Percentiles rank a stretch among this genome's conserved stretches.
phyloP scores from a whole-genome alignment of 2,797 vertebrate genomes.

The Vultur gryphus region DNA sequence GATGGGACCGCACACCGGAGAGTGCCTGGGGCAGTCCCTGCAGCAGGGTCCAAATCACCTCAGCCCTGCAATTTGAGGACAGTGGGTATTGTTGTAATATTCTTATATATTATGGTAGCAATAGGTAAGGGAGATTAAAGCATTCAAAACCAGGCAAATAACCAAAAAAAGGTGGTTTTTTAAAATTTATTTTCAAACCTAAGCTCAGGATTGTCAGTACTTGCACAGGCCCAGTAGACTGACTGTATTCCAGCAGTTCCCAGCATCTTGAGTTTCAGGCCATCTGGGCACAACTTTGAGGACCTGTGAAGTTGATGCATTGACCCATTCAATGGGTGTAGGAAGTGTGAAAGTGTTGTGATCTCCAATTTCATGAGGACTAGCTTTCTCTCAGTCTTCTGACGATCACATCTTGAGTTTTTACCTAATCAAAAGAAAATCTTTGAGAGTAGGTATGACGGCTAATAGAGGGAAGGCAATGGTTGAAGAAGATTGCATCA shows the following conservation, averaged over 20 bases:
- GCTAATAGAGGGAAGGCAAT: not conserved
- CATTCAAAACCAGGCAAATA: not conserved
- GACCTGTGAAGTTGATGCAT: not conserved
- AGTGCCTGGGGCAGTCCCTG: not conserved
- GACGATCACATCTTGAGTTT: not conserved
- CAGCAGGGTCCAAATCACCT: not conserved
- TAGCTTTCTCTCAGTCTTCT: not conserved
- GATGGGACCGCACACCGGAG: rapidly evolving
- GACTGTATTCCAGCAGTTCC: not conserved
- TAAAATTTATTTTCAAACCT: not conserved
- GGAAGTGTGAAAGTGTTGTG: not conserved
- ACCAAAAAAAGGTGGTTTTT: not conserved
- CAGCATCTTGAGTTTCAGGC: not conserved
- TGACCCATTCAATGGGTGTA: not conserved
- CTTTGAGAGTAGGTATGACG: not conserved
- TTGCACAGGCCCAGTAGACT: not conserved
- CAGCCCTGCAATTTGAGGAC: not conserved
- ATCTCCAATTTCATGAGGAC: not conserved
- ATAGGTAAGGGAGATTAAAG: not conserved
- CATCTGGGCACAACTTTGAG: not conserved
- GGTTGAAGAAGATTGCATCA: not conserved
- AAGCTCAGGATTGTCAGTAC: not conserved
- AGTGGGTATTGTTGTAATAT: not conserved
- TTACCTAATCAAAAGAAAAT: not conserved
- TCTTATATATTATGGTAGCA: not conserved